Base-by-base conservation (phyloP, 2,888 invertebrate species). In the Tipula unca region DNA sequence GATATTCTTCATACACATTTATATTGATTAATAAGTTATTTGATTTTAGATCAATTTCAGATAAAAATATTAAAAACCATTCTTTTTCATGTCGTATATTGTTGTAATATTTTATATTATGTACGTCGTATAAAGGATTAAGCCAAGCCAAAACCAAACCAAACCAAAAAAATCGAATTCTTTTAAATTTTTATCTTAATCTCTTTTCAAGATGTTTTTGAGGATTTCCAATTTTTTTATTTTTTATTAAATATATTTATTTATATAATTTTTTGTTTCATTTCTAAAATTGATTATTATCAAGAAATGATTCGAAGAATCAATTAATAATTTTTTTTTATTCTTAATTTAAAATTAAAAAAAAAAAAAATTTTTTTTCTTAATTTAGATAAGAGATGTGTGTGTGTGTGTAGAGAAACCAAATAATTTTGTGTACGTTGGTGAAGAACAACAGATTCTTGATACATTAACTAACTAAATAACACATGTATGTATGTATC, bases 21-120 rank as follows among this genome's bases (percentile, higher is more conserved):
- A 69, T 69, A 69, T 69, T 69, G 69, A 69, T 69, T 69, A 69
- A 69, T 69, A 69, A 69, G 69, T 69, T 69, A 69, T 69, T 69
- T 69, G 69, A 69, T 69, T 69, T 69, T 69, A 69, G 69, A 69
- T 69, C 69, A 69, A 69, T 69, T 69, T 69, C 69, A 69, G 69
- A 69, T 69, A 69, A 69, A 69, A 69, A 69, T 69, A 69, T 69
- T 69, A 69, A 69, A 25, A 69, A 69, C 69, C 69, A 69, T 69
- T 69, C 20, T 69, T 69, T 69, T 69, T 10, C 69, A 69, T 69
- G 69, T 69, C 69, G 10, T 25, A 10, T 69, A 25, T 69, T 69
- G 69, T 69, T 69, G 69, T 4, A 4, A 32, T 69, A 48, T 48
- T 48, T 17, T 48, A 48, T 69, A 69, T 25, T 32, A 6, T 32